A percentile compares a stretch with the other conserved stretches of the same genome.
phyloP scores from a whole-genome alignment of 2,113 vertebrate genomes.

The Callospermophilus lateralis region DNA sequence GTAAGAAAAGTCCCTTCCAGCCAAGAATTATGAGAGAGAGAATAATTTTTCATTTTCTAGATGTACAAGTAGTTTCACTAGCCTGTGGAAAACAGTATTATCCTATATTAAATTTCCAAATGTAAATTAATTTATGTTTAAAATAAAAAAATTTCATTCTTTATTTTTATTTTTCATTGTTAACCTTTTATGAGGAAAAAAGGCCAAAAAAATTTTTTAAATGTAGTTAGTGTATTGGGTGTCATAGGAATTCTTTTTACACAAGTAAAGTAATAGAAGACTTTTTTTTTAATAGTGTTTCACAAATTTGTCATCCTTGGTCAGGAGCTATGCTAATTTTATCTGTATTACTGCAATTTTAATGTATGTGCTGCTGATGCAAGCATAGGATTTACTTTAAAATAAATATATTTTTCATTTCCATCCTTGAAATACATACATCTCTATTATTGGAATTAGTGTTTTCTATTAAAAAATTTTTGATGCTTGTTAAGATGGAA shows the following conservation, averaged over 20 bases:
- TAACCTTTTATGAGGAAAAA: neutral
- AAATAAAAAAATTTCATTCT: neutral
- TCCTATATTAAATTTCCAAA: neutral
- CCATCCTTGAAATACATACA: neutral
- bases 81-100: neutral
- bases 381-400: neutral
- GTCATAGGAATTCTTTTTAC: neutral
- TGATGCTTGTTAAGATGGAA: neutral
- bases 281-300: neutral
- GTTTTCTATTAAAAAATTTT: neutral
- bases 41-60: neutral
- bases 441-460: neutral
- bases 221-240: neutral
- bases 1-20: no score
- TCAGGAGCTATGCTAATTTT: neutral
- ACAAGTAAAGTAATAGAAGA: neutral
- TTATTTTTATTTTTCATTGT: neutral
- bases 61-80: neutral
- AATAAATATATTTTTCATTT: neutral
- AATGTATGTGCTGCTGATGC: neutral
- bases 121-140: neutral
- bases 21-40: neutral
- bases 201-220: neutral
- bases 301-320: neutral
- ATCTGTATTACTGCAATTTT: neutral